A percentile compares a stretch with the other conserved stretches of the same genome.
Evolutionary conservation across 2,113 vertebrate species (phyloP).

Genomic region (Spilogale gracilis): DNA sequence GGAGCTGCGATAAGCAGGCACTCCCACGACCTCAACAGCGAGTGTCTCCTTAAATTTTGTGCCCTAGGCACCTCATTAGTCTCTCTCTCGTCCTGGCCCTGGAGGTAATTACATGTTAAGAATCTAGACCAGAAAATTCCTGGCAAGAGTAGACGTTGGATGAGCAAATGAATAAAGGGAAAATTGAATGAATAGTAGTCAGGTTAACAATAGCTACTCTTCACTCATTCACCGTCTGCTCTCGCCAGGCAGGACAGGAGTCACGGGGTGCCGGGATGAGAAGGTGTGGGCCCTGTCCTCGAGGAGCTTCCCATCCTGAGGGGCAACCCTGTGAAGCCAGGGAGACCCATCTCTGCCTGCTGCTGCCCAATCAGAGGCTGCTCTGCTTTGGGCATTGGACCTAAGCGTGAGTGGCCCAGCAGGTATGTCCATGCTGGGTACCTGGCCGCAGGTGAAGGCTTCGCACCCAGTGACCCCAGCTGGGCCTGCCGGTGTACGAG

Average conservation of each 20-base stretch:
- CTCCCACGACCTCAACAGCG: background rate
- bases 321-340: background rate
- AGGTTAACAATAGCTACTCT: background rate
- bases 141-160: conserved; percentile 38
- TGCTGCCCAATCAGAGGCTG: background rate
- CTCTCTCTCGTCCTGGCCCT: background rate
- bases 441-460: background rate
- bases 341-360: background rate
- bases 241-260: background rate
- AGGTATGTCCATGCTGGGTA: background rate
- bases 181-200: background rate
- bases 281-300: background rate
- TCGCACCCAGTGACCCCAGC: background rate
- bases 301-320: background rate
- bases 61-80: conserved; percentile 39
- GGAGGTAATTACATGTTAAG: conserved; percentile 62
- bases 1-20: background rate
- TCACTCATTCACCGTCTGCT: background rate
- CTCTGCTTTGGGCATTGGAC: background rate
- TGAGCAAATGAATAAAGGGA: background rate
- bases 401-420: background rate
- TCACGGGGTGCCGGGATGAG: background rate
- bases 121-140: conserved; percentile 53
- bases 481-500: background rate
- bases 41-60: conserved; percentile 19